Evolutionary conservation across 2,888 invertebrate species (phyloP).

Genomic region (Cyclophora punctaria): DNA sequence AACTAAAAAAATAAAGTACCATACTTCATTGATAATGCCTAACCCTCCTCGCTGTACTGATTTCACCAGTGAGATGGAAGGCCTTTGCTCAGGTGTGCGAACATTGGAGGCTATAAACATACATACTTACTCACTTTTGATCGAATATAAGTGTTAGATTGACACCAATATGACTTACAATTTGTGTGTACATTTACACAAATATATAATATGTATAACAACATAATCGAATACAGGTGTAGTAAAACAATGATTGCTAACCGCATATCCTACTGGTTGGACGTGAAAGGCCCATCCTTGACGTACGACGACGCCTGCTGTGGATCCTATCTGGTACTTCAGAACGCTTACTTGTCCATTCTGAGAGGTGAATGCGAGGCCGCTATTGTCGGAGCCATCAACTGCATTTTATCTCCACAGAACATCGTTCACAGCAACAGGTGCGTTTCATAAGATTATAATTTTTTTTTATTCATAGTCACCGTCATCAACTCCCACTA

Average conservation of each 20-base stretch:
- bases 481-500: constrained; percentile 7
- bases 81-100: too few relatives aligned
- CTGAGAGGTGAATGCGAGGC: constrained; percentile 41
- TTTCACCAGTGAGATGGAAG: too few relatives aligned
- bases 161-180: too few relatives aligned
- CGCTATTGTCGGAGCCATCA: constrained; percentile 75
- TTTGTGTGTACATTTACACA: too few relatives aligned
- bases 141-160: too few relatives aligned
- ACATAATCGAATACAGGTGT: constrained; percentile 17
- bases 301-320: constrained; percentile 33
- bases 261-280: constrained; percentile 46
- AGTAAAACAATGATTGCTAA: constrained; percentile 41
- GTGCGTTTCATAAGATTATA: constrained; percentile 23
- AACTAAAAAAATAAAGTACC: too few relatives aligned
- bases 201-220: too few relatives aligned
- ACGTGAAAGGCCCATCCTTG: constrained; percentile 41
- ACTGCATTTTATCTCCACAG: constrained; percentile 42
- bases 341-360: constrained; percentile 36
- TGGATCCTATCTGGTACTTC: constrained; percentile 32
- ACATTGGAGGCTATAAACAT: too few relatives aligned
- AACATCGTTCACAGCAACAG: constrained; percentile 29
- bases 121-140: too few relatives aligned
- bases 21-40: too few relatives aligned
- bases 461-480: too few relatives aligned
- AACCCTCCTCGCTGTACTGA: too few relatives aligned